Evolutionary conservation across 2,888 invertebrate genomes (phyloP).

Genomic region (Xestobium rufovillosum): DNA sequence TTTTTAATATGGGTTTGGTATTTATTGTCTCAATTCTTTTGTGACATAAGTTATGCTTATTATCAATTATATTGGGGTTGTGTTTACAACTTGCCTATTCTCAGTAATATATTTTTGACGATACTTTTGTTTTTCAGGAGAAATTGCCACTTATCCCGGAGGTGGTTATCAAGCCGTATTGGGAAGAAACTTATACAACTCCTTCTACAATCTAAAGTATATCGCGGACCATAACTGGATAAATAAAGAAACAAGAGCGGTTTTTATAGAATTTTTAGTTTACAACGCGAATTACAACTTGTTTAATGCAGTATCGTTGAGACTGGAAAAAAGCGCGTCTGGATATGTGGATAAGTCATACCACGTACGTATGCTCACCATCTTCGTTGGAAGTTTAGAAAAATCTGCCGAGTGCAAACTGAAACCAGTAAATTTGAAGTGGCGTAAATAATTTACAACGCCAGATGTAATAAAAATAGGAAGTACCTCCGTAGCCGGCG

Average conservation of each 20-base stretch:
- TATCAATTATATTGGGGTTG: too few relatives aligned
- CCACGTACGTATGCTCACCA: too few relatives aligned
- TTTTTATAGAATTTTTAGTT: constrained; percentile 30
- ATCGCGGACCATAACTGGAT: constrained; percentile 29
- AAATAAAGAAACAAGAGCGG: constrained; percentile 26
- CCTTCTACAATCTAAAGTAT: constrained; percentile 28
- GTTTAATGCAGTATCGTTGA: constrained; percentile 28
- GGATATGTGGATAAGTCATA: constrained; percentile 25
- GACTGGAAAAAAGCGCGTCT: constrained; percentile 29
- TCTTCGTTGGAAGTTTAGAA: too few relatives aligned
- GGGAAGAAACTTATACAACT: constrained; percentile 30
- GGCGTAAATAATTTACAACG: too few relatives aligned
- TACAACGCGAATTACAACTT: constrained; percentile 33
- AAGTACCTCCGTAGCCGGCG: too few relatives aligned
- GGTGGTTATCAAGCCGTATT: constrained; percentile 32
- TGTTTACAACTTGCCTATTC: too few relatives aligned
- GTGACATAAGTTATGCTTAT: too few relatives aligned
- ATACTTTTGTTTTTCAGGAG: constrained; percentile 23
- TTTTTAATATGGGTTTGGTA: too few relatives aligned
- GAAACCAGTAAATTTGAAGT: too few relatives aligned
- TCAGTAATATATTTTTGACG: not conserved
- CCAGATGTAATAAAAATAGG: too few relatives aligned
- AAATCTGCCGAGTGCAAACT: too few relatives aligned
- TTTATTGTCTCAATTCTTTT: too few relatives aligned
- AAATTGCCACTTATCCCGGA: constrained; percentile 28